phyloP scores from a whole-genome alignment of 2,113 vertebrate species.

The Megaleporinus macrocephalus region DNA sequence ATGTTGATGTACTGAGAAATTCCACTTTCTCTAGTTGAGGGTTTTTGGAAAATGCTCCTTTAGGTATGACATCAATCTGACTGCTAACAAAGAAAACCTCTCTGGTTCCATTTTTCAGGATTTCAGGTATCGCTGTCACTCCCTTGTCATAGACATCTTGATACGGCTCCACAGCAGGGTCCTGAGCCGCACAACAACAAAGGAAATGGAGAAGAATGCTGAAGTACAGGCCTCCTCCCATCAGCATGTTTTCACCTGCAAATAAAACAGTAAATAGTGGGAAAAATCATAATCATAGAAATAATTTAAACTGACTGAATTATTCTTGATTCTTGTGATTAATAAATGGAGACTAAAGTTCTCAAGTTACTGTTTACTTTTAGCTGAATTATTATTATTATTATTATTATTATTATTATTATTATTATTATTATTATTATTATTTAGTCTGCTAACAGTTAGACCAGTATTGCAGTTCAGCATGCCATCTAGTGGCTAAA shows the following conservation, averaged over 20 bases:
- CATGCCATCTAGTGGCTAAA: no score
- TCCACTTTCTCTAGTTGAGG: conserved; percentile 72
- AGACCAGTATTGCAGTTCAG: no score
- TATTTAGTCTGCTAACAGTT: no score
- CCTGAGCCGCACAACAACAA: conserved; percentile 24
- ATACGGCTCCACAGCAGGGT: conserved; percentile 50
- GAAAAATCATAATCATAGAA: no score
- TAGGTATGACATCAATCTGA: conserved; percentile 67
- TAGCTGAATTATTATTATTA: no score
- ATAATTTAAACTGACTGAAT: no score
- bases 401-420: no score
- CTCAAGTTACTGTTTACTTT: no score
- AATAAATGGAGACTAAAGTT: no score
- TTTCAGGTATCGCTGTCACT: conserved; percentile 70
- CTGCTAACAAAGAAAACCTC: conserved; percentile 78
- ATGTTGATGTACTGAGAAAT: conserved; percentile 70
- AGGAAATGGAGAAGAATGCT: conserved; percentile 53
- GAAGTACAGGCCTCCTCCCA: conserved; percentile 11
- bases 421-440: no score
- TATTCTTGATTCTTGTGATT: no score
- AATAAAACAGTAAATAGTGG: not conserved
- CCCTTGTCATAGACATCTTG: conserved; percentile 62
- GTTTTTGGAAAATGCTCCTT: conserved; percentile 73
- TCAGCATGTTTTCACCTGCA: conserved; percentile 25
- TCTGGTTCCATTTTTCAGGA: conserved; percentile 59